Conservation (phyloP, 2,888 invertebrate genomes). For the Phortica magna region DNA sequence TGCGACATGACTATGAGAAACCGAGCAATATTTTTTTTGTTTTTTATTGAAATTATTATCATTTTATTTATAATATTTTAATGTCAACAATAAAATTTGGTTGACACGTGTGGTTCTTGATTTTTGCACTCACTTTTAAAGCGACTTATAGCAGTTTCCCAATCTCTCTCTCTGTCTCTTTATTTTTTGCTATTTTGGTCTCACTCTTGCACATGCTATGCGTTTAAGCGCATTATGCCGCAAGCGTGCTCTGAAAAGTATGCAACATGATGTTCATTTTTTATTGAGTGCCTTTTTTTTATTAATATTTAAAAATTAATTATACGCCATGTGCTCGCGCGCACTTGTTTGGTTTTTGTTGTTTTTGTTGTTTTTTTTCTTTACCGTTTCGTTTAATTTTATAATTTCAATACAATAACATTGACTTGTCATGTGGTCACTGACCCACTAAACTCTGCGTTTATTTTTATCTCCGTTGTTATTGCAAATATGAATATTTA, state of each 20-base stretch:
- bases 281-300: slow-evolving; percentile 58
- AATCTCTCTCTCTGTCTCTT: background rate
- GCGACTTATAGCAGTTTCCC: background rate
- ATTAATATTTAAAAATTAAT: slow-evolving; percentile 71
- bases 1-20: background rate
- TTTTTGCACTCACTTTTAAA: background rate
- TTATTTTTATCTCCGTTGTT: background rate
- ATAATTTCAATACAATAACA: slow-evolving; percentile 5
- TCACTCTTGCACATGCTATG: background rate
- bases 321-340: slow-evolving; percentile 53
- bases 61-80: too few species aligned
- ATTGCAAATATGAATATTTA: too few species aligned
- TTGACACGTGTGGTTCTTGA: background rate
- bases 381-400: background rate
- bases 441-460: background rate
- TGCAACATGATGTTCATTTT: slow-evolving; percentile 36
- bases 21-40: background rate
- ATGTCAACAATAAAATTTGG: too few species aligned
- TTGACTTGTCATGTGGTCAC: background rate
- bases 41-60: too few species aligned
- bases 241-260: slow-evolving; percentile 8
- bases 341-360: slow-evolving; percentile 12
- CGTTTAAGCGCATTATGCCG: background rate
- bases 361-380: background rate
- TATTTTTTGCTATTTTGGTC: background rate